Conservation (phyloP, 2,888 invertebrate species). For the Netelia melanura region DNA sequence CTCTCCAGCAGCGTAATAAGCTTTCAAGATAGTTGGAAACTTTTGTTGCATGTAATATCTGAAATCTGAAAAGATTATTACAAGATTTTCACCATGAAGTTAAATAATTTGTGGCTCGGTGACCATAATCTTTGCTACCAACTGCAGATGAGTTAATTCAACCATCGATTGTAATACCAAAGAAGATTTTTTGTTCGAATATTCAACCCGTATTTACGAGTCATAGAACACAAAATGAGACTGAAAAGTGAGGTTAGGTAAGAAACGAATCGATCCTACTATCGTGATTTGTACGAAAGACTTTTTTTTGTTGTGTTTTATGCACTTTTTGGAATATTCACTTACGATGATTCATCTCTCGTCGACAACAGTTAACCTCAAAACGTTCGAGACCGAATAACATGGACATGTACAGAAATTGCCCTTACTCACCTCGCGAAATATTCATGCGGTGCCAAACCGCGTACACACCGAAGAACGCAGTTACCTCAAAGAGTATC, state of each 20-base stretch:
- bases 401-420: not conserved
- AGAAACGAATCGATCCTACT: not conserved
- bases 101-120: not conserved
- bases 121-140: not conserved
- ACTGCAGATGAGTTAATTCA: not conserved
- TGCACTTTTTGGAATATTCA: slow-evolving; percentile 4
- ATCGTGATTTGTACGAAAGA: not conserved
- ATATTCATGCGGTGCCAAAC: slow-evolving; percentile 90
- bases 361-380: slow-evolving; percentile 68
- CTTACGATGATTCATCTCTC: slow-evolving; percentile 41
- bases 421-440: slow-evolving; percentile 88
- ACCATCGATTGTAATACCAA: not conserved
- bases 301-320: not conserved
- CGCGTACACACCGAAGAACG: slow-evolving; percentile 88
- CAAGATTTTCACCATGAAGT: not conserved
- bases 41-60: slow-evolving; percentile 89
- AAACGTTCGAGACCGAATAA: slow-evolving; percentile 33
- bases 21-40: slow-evolving; percentile 88
- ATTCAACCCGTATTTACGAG: not conserved
- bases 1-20: slow-evolving; percentile 90
- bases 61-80: slow-evolving; percentile 87
- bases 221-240: not conserved
- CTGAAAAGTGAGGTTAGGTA: slow-evolving; percentile 41
- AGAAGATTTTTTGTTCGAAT: not conserved
- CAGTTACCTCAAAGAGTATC: slow-evolving; percentile 87